phyloP scores from a whole-genome alignment of 2,113 vertebrate genomes.

The Eudyptes chrysolophus region DNA sequence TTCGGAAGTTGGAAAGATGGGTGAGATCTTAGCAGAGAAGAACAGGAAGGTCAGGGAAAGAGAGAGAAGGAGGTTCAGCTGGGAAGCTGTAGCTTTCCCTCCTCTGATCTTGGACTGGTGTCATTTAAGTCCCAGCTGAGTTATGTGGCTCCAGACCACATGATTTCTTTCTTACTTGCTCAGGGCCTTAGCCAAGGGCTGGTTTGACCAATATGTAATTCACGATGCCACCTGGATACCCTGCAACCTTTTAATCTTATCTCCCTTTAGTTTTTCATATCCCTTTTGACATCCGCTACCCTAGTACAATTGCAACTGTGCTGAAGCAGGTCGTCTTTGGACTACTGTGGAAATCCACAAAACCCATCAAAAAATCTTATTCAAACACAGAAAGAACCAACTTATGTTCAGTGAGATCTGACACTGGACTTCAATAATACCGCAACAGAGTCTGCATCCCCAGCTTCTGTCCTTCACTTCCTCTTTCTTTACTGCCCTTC shows the following conservation, averaged over 20 bases:
- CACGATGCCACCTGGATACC: background rate
- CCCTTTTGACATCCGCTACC: background rate
- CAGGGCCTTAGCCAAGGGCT: background rate
- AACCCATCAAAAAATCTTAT: background rate
- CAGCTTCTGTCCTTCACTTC: background rate
- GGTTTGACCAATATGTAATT: background rate
- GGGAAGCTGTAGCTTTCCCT: background rate
- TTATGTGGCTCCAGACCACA: background rate
- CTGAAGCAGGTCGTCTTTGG: background rate
- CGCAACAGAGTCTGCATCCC: background rate
- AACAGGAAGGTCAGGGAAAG: background rate
- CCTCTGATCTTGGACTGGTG: background rate
- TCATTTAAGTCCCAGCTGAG: background rate
- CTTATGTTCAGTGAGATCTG: background rate
- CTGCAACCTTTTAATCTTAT: background rate
- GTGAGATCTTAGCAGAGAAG: background rate
- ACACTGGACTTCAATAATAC: background rate
- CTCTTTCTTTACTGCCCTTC: background rate
- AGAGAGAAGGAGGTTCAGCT: background rate
- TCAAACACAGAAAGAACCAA: background rate
- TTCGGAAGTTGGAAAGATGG: background rate
- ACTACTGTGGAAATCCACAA: background rate
- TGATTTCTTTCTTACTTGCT: background rate
- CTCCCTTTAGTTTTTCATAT: background rate
- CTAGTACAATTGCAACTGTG: background rate